Evolutionary conservation across 2,113 vertebrate genomes (phyloP).

Genomic region (Pollimyrus isidori): DNA sequence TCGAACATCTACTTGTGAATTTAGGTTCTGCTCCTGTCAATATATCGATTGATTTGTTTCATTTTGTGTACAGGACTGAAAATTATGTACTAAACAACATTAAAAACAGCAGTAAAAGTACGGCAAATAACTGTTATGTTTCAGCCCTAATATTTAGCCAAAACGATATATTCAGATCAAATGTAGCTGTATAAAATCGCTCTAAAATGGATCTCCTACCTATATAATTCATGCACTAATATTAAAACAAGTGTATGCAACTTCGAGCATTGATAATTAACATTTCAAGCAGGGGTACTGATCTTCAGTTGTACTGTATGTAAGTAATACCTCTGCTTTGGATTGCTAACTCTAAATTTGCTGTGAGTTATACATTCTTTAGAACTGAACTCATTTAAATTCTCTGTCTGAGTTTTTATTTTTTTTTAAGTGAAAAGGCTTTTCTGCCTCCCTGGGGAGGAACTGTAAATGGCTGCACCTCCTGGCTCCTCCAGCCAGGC

Average conservation of each 20-base stretch:
- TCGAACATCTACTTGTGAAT: no score
- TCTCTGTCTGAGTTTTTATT: not conserved
- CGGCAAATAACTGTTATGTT: no score
- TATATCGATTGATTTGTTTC: no score
- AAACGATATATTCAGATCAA: not conserved
- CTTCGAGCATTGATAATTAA: not conserved
- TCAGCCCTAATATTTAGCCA: not conserved
- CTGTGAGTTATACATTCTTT: not conserved
- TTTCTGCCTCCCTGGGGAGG: not conserved
- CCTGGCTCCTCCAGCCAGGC: not conserved
- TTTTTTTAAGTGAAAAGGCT: not conserved
- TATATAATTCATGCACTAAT: not conserved
- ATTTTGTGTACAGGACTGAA: no score
- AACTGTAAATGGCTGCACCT: not conserved
- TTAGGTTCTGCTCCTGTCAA: no score
- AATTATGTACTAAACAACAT: no score
- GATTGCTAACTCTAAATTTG: not conserved
- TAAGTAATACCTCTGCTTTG: not conserved
- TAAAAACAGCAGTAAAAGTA: no score
- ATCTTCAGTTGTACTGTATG: not conserved
- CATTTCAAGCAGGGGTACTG: not conserved
- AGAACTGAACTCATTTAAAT: not conserved
- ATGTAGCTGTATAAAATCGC: not conserved
- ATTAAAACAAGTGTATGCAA: not conserved
- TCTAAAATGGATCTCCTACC: not conserved